Evolutionary conservation across 2,113 vertebrate genomes (phyloP), one percentile per base, ranked within the genome.

Genomic region (Leuciscus idus): DNA sequence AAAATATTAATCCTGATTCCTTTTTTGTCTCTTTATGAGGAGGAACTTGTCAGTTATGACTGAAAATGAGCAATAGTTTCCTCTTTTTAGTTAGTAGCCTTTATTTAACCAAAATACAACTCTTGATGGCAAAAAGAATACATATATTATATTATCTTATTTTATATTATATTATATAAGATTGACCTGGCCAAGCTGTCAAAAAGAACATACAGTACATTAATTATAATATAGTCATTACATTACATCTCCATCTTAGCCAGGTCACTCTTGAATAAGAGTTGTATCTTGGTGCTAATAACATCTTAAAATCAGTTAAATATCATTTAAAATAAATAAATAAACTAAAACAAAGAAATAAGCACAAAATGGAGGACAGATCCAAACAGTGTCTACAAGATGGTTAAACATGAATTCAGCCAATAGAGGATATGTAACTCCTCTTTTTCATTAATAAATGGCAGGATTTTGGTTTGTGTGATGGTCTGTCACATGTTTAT

Each of bases 401-500:
- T 48, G 5, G 13, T 48, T 48, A 36, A 39, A 72, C 11, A 26
- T 6, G 43, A 48, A 26, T 4, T 48, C 23, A 15, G 13, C 19
- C 43, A 17, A 75, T 46, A 7, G 73, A 75, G 73, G 43, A 75
- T 75, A 1, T 48, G 12, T 15, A 39, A 43, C 12, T 68, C 64
- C 28, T 78, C 48, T 8, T 21, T 80, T 48, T 26, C 11, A 8
- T 84, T 33, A 17, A 73, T 72, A 26, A 73, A 39, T 73, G 23
- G 12, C 30, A 52, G 82, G 70, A 66, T 88, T 89, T 93, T 92
- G 39, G 85, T 93, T 93, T 91, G 90, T 93, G 77, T 91, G 90
- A 89, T 76, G 94, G 91, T 87, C 61, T 92, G 93, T 95, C 93
- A 93, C 88, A 89, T 92, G 89, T 92, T 92, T 93, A 92, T 92